phyloP scores from a whole-genome alignment of 2,113 vertebrate species.

The Alethe castanea region DNA sequence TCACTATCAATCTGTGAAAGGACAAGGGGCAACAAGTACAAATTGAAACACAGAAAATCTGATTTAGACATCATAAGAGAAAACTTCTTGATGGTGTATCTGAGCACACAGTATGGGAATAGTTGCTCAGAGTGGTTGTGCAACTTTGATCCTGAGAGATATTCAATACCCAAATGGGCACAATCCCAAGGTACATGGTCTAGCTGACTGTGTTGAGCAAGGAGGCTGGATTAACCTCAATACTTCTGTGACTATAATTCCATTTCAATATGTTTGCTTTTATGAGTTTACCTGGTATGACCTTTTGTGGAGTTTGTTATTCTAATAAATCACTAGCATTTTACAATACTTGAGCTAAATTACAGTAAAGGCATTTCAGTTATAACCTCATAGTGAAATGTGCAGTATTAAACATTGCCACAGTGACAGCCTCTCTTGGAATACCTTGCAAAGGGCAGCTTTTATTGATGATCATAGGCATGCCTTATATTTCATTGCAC shows the following conservation, averaged over 20 bases:
- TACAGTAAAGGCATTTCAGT: neutral
- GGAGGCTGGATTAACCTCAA: neutral
- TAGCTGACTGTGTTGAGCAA: neutral
- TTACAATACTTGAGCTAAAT: slow-evolving; percentile 31
- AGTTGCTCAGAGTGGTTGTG: neutral
- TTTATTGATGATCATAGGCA: neutral
- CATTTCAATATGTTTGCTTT: neutral
- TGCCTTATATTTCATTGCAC: neutral
- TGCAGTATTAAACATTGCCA: neutral
- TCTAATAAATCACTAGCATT: neutral
- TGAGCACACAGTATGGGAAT: neutral
- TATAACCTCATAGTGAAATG: neutral
- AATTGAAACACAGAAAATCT: neutral
- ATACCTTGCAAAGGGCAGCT: neutral
- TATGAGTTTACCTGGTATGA: neutral
- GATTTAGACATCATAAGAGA: neutral
- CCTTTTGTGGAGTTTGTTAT: neutral
- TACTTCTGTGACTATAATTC: neutral
- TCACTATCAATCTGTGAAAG: neutral
- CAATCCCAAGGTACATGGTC: accelerated
- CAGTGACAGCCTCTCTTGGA: neutral
- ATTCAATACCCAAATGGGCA: neutral
- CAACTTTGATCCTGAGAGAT: neutral
- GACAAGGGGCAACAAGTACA: neutral
- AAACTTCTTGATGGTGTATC: neutral